Evolutionary conservation across 2,113 vertebrate genomes (phyloP).

Genomic region (Chauna torquata): DNA sequence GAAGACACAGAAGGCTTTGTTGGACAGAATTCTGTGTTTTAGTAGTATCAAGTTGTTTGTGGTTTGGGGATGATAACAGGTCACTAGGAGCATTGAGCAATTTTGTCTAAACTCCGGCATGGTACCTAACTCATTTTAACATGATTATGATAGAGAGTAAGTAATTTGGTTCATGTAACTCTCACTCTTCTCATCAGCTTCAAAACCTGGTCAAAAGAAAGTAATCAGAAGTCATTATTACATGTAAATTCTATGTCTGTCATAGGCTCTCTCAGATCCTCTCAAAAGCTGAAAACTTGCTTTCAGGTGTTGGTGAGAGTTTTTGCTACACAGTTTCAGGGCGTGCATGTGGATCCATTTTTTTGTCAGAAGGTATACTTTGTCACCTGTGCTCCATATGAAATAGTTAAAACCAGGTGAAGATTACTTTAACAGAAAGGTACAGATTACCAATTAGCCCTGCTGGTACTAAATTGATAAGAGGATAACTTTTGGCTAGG

Average conservation of each 20-base stretch:
- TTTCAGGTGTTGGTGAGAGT: not conserved
- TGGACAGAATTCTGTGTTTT: not conserved
- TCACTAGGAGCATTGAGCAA: not conserved
- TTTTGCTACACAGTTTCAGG: not conserved
- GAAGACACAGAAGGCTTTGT: not conserved
- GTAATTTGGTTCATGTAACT: not conserved
- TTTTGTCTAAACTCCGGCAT: not conserved
- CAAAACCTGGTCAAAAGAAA: not conserved
- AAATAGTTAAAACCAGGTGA: not conserved
- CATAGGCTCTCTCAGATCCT: not conserved
- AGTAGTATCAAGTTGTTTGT: not conserved
- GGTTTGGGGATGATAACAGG: not conserved
- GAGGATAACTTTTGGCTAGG: not conserved
- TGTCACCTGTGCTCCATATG: accelerated
- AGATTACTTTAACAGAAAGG: not conserved
- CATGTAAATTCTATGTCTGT: not conserved
- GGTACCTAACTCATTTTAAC: not conserved
- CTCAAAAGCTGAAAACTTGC: not conserved
- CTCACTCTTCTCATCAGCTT: not conserved
- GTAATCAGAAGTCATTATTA: not conserved
- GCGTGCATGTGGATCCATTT: not conserved
- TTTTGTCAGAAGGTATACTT: not conserved
- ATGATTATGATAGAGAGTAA: not conserved
- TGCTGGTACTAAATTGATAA: not conserved
- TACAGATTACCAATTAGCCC: not conserved